Evolutionary conservation across 2,888 invertebrate species (phyloP).

Genomic region (Cremastinae sp.): DNA sequence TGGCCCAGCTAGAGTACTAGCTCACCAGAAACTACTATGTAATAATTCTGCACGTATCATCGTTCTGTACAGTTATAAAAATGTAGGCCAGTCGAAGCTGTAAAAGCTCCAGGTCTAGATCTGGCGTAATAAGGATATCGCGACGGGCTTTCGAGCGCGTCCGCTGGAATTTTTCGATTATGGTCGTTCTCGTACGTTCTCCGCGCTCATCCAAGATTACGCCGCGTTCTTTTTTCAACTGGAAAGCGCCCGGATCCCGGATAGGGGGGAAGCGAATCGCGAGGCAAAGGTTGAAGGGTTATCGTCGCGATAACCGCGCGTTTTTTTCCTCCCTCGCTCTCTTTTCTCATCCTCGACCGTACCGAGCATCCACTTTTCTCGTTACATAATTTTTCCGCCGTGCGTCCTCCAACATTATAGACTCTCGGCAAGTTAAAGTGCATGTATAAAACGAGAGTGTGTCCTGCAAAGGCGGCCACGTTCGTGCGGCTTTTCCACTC

Average conservation of each 20-base stretch:
- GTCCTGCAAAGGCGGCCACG: slow-evolving; percentile 12
- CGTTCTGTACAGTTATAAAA: neutral
- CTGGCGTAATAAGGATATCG: slow-evolving; percentile 53
- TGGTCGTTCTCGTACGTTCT: slow-evolving; percentile 25
- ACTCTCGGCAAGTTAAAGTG: slow-evolving; percentile 26
- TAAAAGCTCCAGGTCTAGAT: slow-evolving; percentile 43
- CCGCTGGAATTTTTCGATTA: slow-evolving; percentile 53
- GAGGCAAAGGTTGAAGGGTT: slow-evolving; percentile 34
- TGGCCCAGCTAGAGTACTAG: slow-evolving; percentile 53
- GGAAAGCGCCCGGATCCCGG: neutral
- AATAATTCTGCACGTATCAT: slow-evolving; percentile 16
- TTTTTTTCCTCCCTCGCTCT: neutral
- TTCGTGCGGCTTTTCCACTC: slow-evolving; percentile 14
- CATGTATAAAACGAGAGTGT: neutral
- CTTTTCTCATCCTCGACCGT: neutral
- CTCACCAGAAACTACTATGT: slow-evolving; percentile 49
- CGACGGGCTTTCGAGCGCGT: slow-evolving; percentile 33
- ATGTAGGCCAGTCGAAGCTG: neutral
- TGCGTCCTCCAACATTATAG: slow-evolving; percentile 36
- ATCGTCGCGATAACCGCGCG: slow-evolving; percentile 49
- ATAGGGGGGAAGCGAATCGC: neutral
- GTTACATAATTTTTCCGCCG: slow-evolving; percentile 55
- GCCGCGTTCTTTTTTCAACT: neutral
- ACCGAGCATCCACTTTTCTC: slow-evolving; percentile 42
- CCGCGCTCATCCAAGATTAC: slow-evolving; percentile 4